Evolutionary conservation across 1,140 invertebrate species (phyloP), one percentile per base, ranked within the genome.

Genomic region (Drosophila erecta): DNA sequence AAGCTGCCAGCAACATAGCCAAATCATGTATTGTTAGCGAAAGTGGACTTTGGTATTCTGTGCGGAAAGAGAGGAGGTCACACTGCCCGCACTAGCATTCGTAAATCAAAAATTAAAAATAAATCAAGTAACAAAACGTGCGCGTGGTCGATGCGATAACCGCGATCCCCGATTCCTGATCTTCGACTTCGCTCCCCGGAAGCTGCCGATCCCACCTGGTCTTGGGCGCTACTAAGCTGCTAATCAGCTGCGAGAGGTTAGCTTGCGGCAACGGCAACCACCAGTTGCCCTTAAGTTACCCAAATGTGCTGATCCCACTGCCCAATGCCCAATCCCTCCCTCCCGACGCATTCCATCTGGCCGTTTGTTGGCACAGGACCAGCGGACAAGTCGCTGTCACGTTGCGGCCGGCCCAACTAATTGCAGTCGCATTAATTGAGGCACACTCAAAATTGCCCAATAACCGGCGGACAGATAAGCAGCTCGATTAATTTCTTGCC

Each of bases 341-440:
- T 17, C 4, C 33, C n/a, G 5, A 14, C 20, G 30, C 57, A n/a
- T 12, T 35, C 49, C 49, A 51, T 22, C 24, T 7, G n/a, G 8
- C 24, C 1, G 17, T 43, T 40, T 20, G 33, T 44, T 83, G 81
- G 73, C 80, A 79, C 43, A 80, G 73, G 61, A 72, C 66, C 79
- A 83, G 37, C 51, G 57, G 22, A 46, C 43, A 51, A 51, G 46
- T 67, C 58, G 46, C 67, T 60, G 69, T 72, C 69, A 72, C 22
- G 35, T 24, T 24, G 53, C 37, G 35, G 50, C 65, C 37, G 35
- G 50, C 65, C 46, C 76, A 72, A 80, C 81, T 76, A 85, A 84
- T 85, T 76, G 60, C 80, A 67, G 54, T 14, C 50, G 43, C 65
- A 85, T 84, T 66, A 85, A 83, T 84, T 66, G 75, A 55, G 53